Evolutionary conservation across 2,888 invertebrate genomes (phyloP), one percentile per base, ranked within the genome.

Genomic region (Catocala fraxini): DNA sequence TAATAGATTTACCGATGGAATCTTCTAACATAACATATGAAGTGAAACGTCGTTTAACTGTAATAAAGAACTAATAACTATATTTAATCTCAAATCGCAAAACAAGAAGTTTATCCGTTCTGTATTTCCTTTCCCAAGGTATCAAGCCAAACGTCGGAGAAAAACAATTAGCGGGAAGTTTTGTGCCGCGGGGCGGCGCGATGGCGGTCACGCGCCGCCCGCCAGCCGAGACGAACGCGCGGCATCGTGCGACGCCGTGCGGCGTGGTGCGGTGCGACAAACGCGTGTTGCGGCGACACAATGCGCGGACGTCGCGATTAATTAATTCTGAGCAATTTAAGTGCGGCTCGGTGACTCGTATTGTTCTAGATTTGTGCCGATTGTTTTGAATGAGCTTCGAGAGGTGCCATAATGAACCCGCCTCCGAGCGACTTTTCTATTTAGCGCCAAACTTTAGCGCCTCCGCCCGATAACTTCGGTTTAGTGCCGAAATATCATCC

Each of bases 131-230:
- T 82, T 80, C 73, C 71, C 71, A 78, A 79, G 77, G 76, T 75
- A 78, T 79, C 81, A 79, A 77, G 76, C 73, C 81, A 79, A 80
- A 78, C 71, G 77, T 78, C 72, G 73, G 68, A 71, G 76, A 77
- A 80, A 87, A 86, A 85, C 83, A 86, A 85, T 86, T 84, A 85
- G 81, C 75, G 73, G 59, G 35, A 68, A 81, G 72, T 81, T 84
- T 74, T 60, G 71, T 58, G 46, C 10, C 39, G 39, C 34, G n/a
- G 11, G 12, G 13, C 41, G 39, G 6, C 34, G 42, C 3, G 34
- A n/a, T 15, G 45, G 12, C 51, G 55, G 33, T 51, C 43, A 42
- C 71, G 51, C 59, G 51, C 41, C 49, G 51, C 11, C n/a, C 9
- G 35, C 35, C 6, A 7, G 35, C 7, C 35, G 35, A 9, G 49